These are phyloP conservation scores for Etheostoma spectabile DNA, from an alignment of 2,113 vertebrate genomes.

Conservation along the genomic window DNA sequence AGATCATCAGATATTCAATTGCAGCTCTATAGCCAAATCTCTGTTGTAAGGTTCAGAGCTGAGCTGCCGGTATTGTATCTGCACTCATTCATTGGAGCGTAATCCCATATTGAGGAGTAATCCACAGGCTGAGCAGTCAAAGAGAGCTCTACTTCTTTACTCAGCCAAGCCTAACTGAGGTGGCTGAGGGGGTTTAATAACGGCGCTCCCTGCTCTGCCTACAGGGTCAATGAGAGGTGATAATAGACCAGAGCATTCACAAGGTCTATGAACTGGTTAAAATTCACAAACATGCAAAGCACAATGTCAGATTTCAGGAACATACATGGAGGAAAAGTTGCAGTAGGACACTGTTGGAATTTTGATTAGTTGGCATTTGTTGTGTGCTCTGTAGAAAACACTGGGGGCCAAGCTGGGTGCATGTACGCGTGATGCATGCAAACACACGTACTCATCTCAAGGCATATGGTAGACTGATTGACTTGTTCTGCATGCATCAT, in stretches of 20 bases:
- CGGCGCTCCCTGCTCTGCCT: conserved; percentile 43
- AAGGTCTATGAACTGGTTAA: conserved; percentile 30
- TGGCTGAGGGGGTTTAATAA: conserved; percentile 61
- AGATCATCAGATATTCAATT: conserved; percentile 66
- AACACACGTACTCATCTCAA: conserved; percentile 24
- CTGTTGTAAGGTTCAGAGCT: conserved; percentile 66
- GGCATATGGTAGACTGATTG: conserved; percentile 61
- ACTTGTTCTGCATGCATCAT: conserved; percentile 74
- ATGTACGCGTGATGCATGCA: conserved; percentile 20
- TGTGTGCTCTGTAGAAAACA: conserved; percentile 70
- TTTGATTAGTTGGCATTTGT: conserved; percentile 66
- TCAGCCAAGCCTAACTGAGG: conserved; percentile 73
- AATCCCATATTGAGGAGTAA: conserved; percentile 84
- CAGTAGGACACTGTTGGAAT: conserved; percentile 44
- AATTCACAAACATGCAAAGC: conserved; percentile 45
- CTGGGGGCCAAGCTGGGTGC: conserved; percentile 11
- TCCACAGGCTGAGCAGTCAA: conserved; percentile 77
- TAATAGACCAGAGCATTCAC: conserved; percentile 22
- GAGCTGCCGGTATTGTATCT: conserved; percentile 76
- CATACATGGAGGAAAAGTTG: conserved; percentile 32
- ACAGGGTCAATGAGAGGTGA: conserved; percentile 76
- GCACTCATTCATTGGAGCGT: conserved; percentile 76
- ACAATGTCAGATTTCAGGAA: conserved; percentile 56
- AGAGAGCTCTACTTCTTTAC: conserved; percentile 72
- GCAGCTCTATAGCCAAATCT: conserved; percentile 64